phyloP scores from a whole-genome alignment of 2,888 invertebrate species.

The Protonemura montana region DNA sequence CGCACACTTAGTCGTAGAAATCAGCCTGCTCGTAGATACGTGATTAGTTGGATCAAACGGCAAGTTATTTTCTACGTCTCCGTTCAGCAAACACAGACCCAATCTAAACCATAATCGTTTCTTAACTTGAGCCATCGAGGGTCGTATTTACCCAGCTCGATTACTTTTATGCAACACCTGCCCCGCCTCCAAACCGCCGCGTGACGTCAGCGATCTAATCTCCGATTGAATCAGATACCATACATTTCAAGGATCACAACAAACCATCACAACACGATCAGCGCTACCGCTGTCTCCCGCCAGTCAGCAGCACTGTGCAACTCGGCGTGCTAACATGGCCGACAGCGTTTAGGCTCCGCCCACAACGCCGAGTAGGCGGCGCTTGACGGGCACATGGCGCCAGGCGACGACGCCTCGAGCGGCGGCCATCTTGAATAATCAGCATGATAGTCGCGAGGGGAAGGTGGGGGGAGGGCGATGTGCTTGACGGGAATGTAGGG shows the following conservation, averaged over 20 bases:
- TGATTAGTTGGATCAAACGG: no score
- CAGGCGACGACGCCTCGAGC: not conserved
- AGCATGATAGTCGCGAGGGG: not conserved
- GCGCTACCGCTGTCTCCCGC: not conserved
- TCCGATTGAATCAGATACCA: not conserved
- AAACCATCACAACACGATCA: not conserved
- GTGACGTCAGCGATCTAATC: not conserved
- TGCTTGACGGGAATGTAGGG: not conserved
- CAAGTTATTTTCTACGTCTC: no score
- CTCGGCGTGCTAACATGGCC: not conserved
- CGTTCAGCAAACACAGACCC: no score
- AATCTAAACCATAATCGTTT: no score
- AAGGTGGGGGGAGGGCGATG: not conserved
- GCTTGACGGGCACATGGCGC: conserved; percentile 5
- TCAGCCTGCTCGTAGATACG: no score
- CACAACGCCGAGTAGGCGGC: not conserved
- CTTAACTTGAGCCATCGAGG: no score
- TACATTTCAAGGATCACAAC: not conserved
- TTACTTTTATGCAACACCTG: not conserved
- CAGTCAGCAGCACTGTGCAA: not conserved
- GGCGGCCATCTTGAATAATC: not conserved
- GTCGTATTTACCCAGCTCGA: not conserved
- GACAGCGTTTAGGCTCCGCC: not conserved
- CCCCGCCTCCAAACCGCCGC: not conserved
- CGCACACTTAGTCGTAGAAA: no score